Percentiles rank a stretch among this genome's conserved stretches.
These are phyloP conservation scores for Cosmia trapezina DNA, from an alignment of 2,888 invertebrate species.

Conservation along the genomic window DNA sequence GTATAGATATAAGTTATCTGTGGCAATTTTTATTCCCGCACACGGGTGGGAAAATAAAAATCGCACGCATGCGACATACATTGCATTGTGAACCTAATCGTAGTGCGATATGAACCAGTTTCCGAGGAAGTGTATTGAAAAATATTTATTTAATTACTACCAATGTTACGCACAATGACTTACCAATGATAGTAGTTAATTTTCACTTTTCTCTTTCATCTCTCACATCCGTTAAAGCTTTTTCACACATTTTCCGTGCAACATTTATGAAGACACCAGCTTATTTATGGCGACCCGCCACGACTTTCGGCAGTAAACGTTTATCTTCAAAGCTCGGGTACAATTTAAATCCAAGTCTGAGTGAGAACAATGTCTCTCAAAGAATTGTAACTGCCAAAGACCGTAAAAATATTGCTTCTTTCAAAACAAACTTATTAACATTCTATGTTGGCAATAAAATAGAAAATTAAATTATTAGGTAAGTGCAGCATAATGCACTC, in stretches of 20 bases:
- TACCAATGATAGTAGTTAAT: neutral
- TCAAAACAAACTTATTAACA: neutral
- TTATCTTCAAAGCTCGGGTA: constrained; percentile 19
- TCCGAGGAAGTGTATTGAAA: too few species aligned
- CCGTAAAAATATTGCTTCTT: neutral
- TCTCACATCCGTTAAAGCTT: neutral
- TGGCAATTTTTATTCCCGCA: too few species aligned
- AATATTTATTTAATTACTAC: too few species aligned
- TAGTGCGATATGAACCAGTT: too few species aligned
- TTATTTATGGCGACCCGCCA: constrained; percentile 27
- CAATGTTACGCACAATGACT: neutral
- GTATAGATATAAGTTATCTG: too few species aligned
- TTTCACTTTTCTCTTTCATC: neutral
- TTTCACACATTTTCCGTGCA: constrained; percentile 11
- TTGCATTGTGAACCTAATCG: too few species aligned
- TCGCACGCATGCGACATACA: too few species aligned
- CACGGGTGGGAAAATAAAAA: too few species aligned
- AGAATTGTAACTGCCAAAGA: neutral
- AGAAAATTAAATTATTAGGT: too few species aligned
- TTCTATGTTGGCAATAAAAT: neutral
- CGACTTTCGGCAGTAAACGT: constrained; percentile 1
- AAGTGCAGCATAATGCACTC: too few species aligned
- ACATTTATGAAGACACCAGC: constrained; percentile 3
- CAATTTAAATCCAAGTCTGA: neutral
- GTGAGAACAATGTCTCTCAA: neutral